Base-by-base conservation (phyloP, 2,888 invertebrate genomes). In the Timema cristinae region DNA sequence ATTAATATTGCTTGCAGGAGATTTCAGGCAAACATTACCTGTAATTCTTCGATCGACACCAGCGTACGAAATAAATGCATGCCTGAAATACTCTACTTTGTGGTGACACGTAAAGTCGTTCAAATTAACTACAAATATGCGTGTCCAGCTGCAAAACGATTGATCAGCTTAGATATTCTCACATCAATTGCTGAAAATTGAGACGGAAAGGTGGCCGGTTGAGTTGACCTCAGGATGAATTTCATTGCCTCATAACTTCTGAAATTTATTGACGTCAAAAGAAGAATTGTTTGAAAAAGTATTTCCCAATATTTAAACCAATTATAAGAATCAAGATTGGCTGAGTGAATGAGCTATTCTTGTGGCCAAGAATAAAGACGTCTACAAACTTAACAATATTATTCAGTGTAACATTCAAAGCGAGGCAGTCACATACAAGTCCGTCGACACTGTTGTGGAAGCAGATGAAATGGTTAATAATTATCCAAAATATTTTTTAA, bases 401-500 rank as follows among this genome's bases (percentile, higher is more conserved):
- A 68, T 68, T 68, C 51, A 50, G 11, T 50, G n/a, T 51, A 51
- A 51, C 50, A 68, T 68, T 74, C 75, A 68, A 50, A 13, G 49
- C 15, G 5, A 69, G 47, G 68, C 50, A 68, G 52, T 11, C 50
- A 51, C 52, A 47, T 74, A 67, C 51, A 63, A 73, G 32, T 73
- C 71, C 47, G 66, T 74, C 16, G 73, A 74, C 59, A 70, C 69
- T n/a, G 68, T 71, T 68, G 6, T 70, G 5, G 69, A 73, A 11
- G 16, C 6, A 51, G 66, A 72, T 15, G 52, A 72, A 69, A 69
- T 59, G 11, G 71, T 74, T 10, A 67, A 69, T 63, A 67, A 69
- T 63, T 71, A 76, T 74, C 73, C 76, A 71, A 75, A 77, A 71
- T 78, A 77, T 71, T 76, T 77, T 54, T 77, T 54, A 77, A 77